Conservation (phyloP, 2,888 invertebrate species). For the Heliconius sara region DNA sequence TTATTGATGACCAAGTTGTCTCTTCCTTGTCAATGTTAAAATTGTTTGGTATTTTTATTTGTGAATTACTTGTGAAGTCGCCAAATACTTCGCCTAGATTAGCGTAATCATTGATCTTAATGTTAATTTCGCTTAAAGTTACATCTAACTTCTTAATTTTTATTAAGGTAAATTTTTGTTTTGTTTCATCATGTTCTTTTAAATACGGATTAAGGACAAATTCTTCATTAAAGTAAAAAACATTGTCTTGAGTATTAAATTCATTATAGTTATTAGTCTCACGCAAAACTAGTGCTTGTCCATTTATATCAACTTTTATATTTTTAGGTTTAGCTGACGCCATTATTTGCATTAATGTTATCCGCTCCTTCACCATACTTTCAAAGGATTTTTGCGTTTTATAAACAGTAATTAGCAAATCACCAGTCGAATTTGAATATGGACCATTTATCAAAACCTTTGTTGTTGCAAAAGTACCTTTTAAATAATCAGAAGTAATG, state of each 20-base stretch:
- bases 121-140: constrained; percentile 60
- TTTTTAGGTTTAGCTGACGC: constrained; percentile 56
- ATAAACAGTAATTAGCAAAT: constrained; percentile 62
- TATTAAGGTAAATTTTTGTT: constrained; percentile 65
- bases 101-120: constrained; percentile 65
- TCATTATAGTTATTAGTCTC: constrained; percentile 61
- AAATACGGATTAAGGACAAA: constrained; percentile 68
- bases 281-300: constrained; percentile 55
- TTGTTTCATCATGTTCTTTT: constrained; percentile 48
- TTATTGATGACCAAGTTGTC: constrained; percentile 58
- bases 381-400: constrained; percentile 67
- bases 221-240: constrained; percentile 63
- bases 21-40: constrained; percentile 56
- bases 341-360: constrained; percentile 68
- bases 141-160: constrained; percentile 67
- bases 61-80: constrained; percentile 49
- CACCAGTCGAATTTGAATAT: constrained; percentile 56
- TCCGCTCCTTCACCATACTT: constrained; percentile 63
- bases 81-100: constrained; percentile 59
- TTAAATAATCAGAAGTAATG: constrained; percentile 63
- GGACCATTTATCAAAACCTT: constrained; percentile 60
- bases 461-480: constrained; percentile 62
- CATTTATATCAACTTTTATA: constrained; percentile 66
- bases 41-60: constrained; percentile 54
- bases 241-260: constrained; percentile 60